Base-by-base conservation (phyloP, 2,888 invertebrate species). In the Petrophora chlorosata region DNA sequence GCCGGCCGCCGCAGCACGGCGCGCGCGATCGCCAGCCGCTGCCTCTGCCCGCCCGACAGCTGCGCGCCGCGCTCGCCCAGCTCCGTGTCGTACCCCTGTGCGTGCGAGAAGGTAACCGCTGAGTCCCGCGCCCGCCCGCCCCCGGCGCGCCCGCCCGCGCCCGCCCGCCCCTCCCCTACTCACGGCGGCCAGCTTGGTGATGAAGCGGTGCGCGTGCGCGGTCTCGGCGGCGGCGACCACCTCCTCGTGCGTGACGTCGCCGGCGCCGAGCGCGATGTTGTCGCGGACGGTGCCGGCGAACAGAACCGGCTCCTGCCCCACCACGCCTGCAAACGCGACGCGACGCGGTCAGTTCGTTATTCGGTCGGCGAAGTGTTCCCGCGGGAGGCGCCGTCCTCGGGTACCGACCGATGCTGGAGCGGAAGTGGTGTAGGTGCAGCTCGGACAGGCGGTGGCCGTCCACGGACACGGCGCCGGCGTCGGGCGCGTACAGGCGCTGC, bases 261-360 rank as follows among this genome's bases (percentile, higher is more conserved):
- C 91, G 61, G 92, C 82, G 1, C 97, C 97, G 65, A 96, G 94
- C 7, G 94, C 85, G 61, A 93, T 93, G 73, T 93, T 93, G 52
- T 93, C 92, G 1, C 92, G 91, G 60, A 98, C 95, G 5, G 94
- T 94, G 34, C 95, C 94, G 61, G 94, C 94, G 89, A 97, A 97
- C 19, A 97, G 90, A 8, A 95, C 94, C 0, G 97, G 97, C 69
- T 97, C 97, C 78, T 97, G 97, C 0, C 96, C 95, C 5, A 97
- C 97, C 30, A 97, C 93, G n/a, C 96, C 90, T 90, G 69, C 9
- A 15, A n/a, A n/a, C n/a, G n/a, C n/a, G n/a, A n/a, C n/a, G n/a
- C n/a, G n/a, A n/a, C n/a, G n/a, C n/a, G n/a, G n/a, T n/a, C n/a
- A n/a, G n/a, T n/a, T n/a, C n/a, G n/a, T n/a, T n/a, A n/a, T n/a